Evolutionary conservation across 2,797 vertebrate genomes (phyloP).

Genomic region (Rhincodon typus): DNA sequence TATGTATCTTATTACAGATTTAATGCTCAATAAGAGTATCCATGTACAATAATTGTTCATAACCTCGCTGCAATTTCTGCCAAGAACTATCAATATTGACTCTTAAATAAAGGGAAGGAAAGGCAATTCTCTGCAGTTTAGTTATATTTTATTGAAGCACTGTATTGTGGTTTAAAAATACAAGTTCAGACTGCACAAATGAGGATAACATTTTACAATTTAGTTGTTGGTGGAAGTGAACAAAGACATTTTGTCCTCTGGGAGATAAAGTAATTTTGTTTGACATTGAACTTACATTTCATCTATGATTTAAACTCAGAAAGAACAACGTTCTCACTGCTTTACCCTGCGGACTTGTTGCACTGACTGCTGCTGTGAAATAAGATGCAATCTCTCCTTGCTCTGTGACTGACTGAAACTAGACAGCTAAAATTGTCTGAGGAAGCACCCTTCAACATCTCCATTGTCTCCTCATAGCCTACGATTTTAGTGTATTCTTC

Average conservation of each 20-base stretch:
- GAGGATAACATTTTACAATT: constrained; percentile 18
- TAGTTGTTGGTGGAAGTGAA: background rate
- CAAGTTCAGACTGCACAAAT: background rate
- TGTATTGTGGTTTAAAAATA: constrained; percentile 13
- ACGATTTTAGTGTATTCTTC: background rate
- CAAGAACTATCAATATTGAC: background rate
- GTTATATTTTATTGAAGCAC: background rate
- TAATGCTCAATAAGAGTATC: background rate
- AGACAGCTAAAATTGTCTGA: background rate
- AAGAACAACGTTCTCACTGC: background rate
- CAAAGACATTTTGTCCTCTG: background rate
- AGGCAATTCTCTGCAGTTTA: background rate
- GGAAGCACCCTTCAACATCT: background rate
- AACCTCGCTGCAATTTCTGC: background rate
- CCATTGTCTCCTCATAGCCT: background rate
- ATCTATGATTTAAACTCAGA: constrained; percentile 1
- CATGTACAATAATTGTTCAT: background rate
- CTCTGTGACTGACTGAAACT: background rate
- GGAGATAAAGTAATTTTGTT: constrained; percentile 12
- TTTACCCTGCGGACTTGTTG: background rate
- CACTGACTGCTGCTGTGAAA: background rate
- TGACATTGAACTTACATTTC: constrained; percentile 7
- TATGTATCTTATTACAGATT: background rate
- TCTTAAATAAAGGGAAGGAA: background rate
- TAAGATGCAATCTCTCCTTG: background rate